These are phyloP conservation scores for Prionace glauca DNA, from an alignment of 2,797 vertebrate genomes.

Conservation along the genomic window DNA sequence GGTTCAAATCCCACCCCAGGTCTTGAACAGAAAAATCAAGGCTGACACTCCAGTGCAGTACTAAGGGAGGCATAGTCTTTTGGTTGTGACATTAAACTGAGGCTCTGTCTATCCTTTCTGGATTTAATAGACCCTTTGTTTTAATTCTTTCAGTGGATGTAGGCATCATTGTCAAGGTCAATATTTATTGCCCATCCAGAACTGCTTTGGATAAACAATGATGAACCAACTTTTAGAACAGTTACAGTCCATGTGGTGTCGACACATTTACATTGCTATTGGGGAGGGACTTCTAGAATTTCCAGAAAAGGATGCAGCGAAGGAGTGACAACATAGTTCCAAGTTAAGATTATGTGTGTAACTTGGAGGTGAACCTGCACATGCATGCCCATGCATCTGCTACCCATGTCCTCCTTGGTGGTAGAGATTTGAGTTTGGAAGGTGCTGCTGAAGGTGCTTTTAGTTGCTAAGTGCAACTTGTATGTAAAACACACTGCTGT, in stretches of 20 bases:
- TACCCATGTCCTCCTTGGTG: background rate
- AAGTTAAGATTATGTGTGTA: background rate
- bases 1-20: background rate
- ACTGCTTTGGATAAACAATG: background rate
- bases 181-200: background rate
- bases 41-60: background rate
- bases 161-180: background rate
- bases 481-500: too few species aligned
- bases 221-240: background rate
- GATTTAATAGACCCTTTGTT: background rate
- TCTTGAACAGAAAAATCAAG: background rate
- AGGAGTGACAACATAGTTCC: background rate
- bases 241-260: background rate
- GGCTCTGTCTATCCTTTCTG: background rate
- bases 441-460: background rate
- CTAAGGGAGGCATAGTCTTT: background rate
- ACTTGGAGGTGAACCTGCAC: background rate
- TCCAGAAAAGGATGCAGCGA: too few species aligned
- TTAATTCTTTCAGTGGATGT: background rate
- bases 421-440: background rate
- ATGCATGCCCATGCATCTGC: too few species aligned
- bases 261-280: background rate
- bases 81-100: background rate
- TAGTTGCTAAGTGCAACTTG: too few species aligned
- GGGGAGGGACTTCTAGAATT: background rate